These are phyloP conservation scores for Deroplatys truncata DNA, from an alignment of 2,888 invertebrate species.

Conservation along the genomic window DNA sequence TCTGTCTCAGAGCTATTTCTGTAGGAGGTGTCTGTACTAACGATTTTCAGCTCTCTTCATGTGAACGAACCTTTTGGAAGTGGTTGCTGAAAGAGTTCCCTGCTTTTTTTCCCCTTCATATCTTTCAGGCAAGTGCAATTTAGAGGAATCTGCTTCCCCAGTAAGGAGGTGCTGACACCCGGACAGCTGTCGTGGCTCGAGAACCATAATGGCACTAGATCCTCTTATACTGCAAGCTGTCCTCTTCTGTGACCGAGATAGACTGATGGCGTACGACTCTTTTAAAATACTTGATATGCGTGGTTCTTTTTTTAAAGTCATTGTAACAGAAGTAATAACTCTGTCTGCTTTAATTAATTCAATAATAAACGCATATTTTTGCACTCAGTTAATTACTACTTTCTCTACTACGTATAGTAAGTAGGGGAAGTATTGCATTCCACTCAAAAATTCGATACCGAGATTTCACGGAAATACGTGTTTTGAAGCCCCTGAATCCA, in stretches of 20 bases:
- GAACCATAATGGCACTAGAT: not conserved
- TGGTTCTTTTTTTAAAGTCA: no score
- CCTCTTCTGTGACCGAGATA: not conserved
- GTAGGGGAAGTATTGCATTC: no score
- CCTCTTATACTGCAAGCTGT: not conserved
- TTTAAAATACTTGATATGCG: no score
- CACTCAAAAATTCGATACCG: no score
- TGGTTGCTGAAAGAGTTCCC: not conserved
- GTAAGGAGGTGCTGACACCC: not conserved
- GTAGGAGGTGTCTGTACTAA: not conserved
- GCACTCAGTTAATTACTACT: no score
- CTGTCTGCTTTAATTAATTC: no score
- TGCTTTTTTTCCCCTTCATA: not conserved
- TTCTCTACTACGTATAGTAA: no score
- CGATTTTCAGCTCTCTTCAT: not conserved
- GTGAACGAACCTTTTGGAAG: not conserved
- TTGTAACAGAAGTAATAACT: no score
- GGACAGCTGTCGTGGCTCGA: not conserved
- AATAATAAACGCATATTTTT: no score
- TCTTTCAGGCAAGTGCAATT: not conserved
- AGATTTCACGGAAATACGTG: no score
- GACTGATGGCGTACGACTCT: no score
- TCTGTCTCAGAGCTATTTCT: not conserved
- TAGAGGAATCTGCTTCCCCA: not conserved
- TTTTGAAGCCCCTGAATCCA: no score